Evolutionary conservation across 2,113 vertebrate genomes (phyloP).

Genomic region (Perccottus glenii): DNA sequence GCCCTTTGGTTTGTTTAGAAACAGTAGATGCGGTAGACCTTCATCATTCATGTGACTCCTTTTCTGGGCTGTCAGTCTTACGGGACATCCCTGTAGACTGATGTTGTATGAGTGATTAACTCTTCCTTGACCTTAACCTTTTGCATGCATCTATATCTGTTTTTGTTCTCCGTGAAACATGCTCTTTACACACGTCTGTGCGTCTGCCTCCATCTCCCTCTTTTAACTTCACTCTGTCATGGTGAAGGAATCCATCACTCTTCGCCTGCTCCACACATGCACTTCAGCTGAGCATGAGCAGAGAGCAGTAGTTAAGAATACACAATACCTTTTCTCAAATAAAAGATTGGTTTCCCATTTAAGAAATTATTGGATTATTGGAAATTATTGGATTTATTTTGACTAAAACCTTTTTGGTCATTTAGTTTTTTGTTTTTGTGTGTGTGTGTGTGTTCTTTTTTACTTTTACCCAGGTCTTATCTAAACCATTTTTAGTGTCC

Average conservation of each 20-base stretch:
- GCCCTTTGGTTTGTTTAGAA: background rate
- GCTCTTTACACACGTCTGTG: slow-evolving; percentile 8
- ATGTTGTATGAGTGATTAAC: slow-evolving; percentile 15
- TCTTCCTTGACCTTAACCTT: slow-evolving; percentile 11
- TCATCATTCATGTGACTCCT: background rate
- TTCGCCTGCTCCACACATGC: slow-evolving; percentile 62
- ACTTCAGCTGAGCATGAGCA: slow-evolving; percentile 72
- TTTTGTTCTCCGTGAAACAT: slow-evolving; percentile 18
- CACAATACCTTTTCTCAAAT: background rate
- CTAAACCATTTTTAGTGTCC: too few relatives aligned
- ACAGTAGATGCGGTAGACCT: background rate
- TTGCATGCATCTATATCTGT: slow-evolving; percentile 13
- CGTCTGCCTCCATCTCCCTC: slow-evolving; percentile 25
- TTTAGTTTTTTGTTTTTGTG: too few relatives aligned
- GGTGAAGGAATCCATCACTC: slow-evolving; percentile 63
- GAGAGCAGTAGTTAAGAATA: slow-evolving; percentile 24
- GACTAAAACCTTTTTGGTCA: too few relatives aligned
- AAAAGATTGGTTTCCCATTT: background rate
- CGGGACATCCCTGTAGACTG: slow-evolving; percentile 2
- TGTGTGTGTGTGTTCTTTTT: too few relatives aligned
- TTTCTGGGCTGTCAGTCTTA: slow-evolving; percentile 14
- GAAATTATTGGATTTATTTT: too few relatives aligned
- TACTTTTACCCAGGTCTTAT: too few relatives aligned
- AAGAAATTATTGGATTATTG: background rate
- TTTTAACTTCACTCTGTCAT: slow-evolving; percentile 58